Base-by-base conservation (phyloP, 1,140 invertebrate genomes). In the Cydia splendana region DNA sequence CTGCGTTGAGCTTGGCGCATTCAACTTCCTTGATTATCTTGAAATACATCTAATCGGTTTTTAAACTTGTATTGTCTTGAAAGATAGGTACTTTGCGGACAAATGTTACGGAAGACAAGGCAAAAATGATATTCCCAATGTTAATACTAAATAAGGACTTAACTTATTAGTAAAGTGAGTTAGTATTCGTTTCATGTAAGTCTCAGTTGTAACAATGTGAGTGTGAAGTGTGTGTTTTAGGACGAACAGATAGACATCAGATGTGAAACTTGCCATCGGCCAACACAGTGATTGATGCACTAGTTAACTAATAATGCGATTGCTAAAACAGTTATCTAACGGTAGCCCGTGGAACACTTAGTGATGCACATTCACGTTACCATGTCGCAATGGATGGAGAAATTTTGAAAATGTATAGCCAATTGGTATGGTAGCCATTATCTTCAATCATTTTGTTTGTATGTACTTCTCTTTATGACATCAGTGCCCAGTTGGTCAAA, bases 181-280 rank as follows among this genome's bases (percentile, higher is more conserved):
- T 92, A 92, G 87, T 91, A 87, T 82, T 85, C 81, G 80, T 87
- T 88, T 87, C 78, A 79, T 90, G 81, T 83, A 42, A 24, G 75
- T 78, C 18, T 78, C 9, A 78, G 79, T 84, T 76, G 79, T 84
- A 79, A 78, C 78, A 77, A 75, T 86, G 89, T 93, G 82, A 91
- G 90, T 91, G 84, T 84, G 85, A 91, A 90, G 88, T 80, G 88
- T 89, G 87, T 90, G 81, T 76, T 92, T 92, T 90, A 91, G 88
- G 87, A 89, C 86, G 87, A 87, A 91, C 88, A 91, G 89, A 92
- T 89, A 92, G 88, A 91, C 89, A 84, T 87, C 83, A 91, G 85
- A 81, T 82, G 86, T 90, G 87, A 91, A 87, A 77, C 81, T 80
- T 83, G 79, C 83, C 87, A 87, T 88, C 80, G 81, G 79, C 81